Evolutionary conservation across 1,140 invertebrate genomes (phyloP), one percentile per base, ranked within the genome.

Genomic region (Nasonia vitripennis): DNA sequence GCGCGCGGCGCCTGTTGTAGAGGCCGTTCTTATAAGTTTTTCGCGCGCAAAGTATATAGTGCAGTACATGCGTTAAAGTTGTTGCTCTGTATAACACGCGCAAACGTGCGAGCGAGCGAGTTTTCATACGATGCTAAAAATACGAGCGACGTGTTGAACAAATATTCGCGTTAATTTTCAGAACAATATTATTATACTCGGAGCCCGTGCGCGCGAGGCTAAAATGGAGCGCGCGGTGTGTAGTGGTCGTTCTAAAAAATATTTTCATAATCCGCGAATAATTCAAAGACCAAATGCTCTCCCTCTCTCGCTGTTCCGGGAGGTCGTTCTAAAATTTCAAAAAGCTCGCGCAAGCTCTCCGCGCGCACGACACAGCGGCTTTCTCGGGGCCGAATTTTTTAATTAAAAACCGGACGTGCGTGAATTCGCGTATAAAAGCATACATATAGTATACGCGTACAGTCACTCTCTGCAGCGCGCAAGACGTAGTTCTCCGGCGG

Each of bases 401-500:
- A 75, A 75, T 75, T 75, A 75, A 75, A n/a, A 75, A 75, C 34
- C 73, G 73, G 31, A 75, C 73, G 73, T 41, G 34, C 37, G 73
- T 31, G 34, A 75, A 75, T 75, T 75, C 37, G 73, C 37, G 73
- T 17, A 41, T 10, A 75, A 37, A n/a, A 20, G 37, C 17, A 20
- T 55, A 55, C 17, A 62, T n/a, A 62, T 17, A 27, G 27, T 27
- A n/a, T 10, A 45, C 41, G 41, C 41, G 41, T 45, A 45, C 41
- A 45, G 6, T 45, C 41, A 45, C 41, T 45, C 41, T 45, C 41
- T 45, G 41, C 41, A 45, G 41, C 3, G 41, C 3, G 20, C 55
- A 62, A 62, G 55, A 62, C 20, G 20, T 62, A 62, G 17, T 62
- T 62, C 55, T n/a, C 55, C 20, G 55, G 6, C 27, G 27, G 27